Conservation (phyloP, 2,797 vertebrate genomes). For the Acipenser oxyrinchus region DNA sequence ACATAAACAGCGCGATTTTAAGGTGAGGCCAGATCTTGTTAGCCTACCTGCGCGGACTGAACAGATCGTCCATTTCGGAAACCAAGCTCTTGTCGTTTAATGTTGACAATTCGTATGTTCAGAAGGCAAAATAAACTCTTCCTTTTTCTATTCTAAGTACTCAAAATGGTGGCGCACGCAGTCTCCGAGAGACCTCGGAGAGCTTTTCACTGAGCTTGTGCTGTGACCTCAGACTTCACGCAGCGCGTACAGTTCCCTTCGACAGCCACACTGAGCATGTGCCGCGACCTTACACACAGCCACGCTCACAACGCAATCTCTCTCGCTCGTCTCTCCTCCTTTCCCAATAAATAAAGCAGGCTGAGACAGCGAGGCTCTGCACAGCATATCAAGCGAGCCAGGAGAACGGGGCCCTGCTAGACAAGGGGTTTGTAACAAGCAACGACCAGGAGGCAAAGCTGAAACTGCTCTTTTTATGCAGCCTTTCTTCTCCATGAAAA, state of each 20-base stretch:
- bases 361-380: slow-evolving; percentile 56
- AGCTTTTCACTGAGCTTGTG: slow-evolving; percentile 86
- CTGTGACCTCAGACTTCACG: slow-evolving; percentile 94
- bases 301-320: slow-evolving; percentile 54
- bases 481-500: too few relatives aligned
- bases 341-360: slow-evolving; percentile 75
- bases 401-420: slow-evolving; percentile 27
- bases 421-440: too few relatives aligned
- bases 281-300: slow-evolving; percentile 75
- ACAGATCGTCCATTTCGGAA: slow-evolving; percentile 89
- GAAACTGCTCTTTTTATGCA: too few relatives aligned
- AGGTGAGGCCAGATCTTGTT: slow-evolving; percentile 44
- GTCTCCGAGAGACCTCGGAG: slow-evolving; percentile 53
- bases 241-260: slow-evolving; percentile 79
- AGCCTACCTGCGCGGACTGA: slow-evolving; percentile 95
- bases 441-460: too few relatives aligned
- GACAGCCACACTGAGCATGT: slow-evolving; percentile 91
- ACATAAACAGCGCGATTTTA: slow-evolving; percentile 29
- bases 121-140: slow-evolving; percentile 55
- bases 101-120: slow-evolving; percentile 52
- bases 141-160: slow-evolving; percentile 73
- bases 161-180: slow-evolving; percentile 98
- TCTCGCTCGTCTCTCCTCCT: slow-evolving; percentile 59
- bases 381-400: slow-evolving; percentile 64
- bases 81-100: slow-evolving; percentile 60